phyloP scores from a whole-genome alignment of 2,113 vertebrate genomes.

The Isurus oxyrinchus region DNA sequence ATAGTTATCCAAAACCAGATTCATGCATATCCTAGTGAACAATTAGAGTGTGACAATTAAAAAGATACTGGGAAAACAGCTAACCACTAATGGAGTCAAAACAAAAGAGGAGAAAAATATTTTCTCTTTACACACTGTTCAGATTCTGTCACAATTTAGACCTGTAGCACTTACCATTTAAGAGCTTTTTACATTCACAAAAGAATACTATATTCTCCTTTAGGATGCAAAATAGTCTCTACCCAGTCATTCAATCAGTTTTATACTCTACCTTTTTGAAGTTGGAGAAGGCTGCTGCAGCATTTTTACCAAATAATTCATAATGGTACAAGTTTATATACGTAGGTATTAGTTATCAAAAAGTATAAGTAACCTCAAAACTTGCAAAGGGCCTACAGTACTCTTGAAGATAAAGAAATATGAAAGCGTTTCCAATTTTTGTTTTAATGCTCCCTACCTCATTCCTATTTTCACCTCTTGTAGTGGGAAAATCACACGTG shows the following conservation, averaged over 20 bases:
- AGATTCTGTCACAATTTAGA: not conserved
- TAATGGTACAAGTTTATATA: not conserved
- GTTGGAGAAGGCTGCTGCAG: not conserved
- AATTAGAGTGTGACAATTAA: not conserved
- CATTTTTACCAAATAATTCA: not conserved
- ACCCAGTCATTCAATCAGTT: not conserved
- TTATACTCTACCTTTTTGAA: not conserved
- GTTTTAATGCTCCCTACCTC: slow-evolving; percentile 60
- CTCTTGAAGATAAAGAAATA: not conserved
- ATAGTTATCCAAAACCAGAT: not conserved
- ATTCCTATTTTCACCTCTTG: slow-evolving; percentile 80
- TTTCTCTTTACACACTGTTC: not conserved
- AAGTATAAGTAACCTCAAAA: not conserved
- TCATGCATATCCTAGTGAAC: not conserved
- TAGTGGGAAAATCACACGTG: slow-evolving; percentile 78
- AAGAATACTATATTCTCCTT: not conserved
- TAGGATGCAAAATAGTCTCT: not conserved
- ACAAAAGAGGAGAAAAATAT: not conserved
- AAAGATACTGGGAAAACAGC: not conserved
- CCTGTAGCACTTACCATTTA: not conserved
- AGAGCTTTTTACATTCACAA: not conserved
- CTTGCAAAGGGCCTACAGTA: not conserved
- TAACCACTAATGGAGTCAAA: not conserved
- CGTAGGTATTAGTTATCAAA: not conserved
- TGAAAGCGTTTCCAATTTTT: not conserved